These are phyloP conservation scores for Siniperca undulata DNA, from an alignment of 2,797 vertebrate species.

Conservation along the genomic window DNA sequence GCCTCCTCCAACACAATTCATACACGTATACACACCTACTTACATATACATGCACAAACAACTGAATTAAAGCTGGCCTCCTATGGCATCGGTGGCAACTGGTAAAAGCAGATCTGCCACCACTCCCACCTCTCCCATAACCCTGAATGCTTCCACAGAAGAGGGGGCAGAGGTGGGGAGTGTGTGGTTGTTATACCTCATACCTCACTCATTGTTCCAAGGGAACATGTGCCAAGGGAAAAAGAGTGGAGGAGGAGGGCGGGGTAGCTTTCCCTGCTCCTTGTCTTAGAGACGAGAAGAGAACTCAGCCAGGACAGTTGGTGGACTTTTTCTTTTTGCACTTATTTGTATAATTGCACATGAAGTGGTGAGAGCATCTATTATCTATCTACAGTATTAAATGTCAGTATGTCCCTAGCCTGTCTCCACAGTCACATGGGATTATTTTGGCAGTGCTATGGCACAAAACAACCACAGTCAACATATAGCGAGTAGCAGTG, in stretches of 20 bases:
- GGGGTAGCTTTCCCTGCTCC: background rate
- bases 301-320: too few species aligned
- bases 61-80: background rate
- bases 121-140: background rate
- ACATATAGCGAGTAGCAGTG: constrained; percentile 21
- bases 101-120: background rate
- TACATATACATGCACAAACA: background rate
- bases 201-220: background rate
- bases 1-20: background rate
- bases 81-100: background rate
- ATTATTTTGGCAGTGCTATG: constrained; percentile 20
- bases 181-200: background rate
- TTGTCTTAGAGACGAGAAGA: background rate
- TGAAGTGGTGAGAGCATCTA: background rate
- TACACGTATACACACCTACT: background rate
- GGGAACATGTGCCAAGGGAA: too few species aligned
- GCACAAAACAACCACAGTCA: constrained; percentile 26
- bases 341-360: too few species aligned
- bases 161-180: background rate
- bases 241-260: background rate
- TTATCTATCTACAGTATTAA: too few species aligned
- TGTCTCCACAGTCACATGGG: constrained; percentile 4
- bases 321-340: background rate
- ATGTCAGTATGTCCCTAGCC: constrained; percentile 2
- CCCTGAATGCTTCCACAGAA: background rate